phyloP scores from a whole-genome alignment of 1,140 invertebrate genomes.

The Samia ricini region DNA sequence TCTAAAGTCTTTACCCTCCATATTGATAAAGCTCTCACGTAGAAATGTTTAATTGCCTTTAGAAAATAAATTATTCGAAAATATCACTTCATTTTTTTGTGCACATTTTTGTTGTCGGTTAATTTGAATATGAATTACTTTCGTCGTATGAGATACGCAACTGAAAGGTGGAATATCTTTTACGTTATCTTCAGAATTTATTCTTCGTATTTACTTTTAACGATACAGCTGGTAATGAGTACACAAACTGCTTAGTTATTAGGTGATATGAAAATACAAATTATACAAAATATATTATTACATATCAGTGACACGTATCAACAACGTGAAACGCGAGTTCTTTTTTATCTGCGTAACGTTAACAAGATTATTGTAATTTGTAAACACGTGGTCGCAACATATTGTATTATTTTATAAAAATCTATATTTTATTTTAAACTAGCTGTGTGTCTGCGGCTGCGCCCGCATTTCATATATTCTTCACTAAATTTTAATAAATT shows the following conservation, averaged over 20 bases:
- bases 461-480: too few species aligned
- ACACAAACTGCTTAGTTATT: constrained; percentile 7
- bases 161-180: constrained; percentile 5
- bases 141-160: background rate
- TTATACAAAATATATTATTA: background rate
- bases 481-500: too few species aligned
- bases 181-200: constrained; percentile 9
- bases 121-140: background rate
- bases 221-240: constrained; percentile 1
- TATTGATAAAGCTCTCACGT: background rate
- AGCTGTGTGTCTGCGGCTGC: too few species aligned
- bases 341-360: background rate
- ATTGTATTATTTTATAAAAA: too few species aligned
- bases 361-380: background rate
- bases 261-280: background rate
- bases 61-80: background rate
- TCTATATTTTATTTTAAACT: too few species aligned
- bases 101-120: too few species aligned
- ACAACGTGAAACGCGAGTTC: background rate
- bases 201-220: constrained; percentile 10
- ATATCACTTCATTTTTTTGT: background rate
- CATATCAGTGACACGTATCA: background rate
- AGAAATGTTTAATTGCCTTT: background rate
- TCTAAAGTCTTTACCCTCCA: constrained; percentile 13
- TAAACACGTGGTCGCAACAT: too few species aligned